Evolutionary conservation across 1,140 invertebrate genomes (phyloP), one percentile per base, ranked within the genome.

Genomic region (Zaprionus nigranus): DNA sequence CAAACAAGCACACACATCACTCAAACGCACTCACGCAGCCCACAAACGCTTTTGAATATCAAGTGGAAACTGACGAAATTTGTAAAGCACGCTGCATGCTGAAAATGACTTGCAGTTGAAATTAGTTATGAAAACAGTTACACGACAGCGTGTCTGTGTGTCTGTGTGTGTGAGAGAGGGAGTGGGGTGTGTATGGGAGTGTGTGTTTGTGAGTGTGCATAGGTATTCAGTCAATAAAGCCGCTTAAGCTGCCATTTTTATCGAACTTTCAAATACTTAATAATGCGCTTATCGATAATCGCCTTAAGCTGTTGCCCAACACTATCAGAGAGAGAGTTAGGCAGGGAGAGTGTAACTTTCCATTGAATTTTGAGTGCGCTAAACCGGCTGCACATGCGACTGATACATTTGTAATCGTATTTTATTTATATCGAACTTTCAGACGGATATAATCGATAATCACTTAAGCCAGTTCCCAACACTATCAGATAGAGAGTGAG

Each of bases 261-360:
- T 26, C 15, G 24, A 15, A 24, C 30, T 36, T 57, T 34, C 28
- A 43, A 60, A 26, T 38, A 60, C 43, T 67, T 66, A 67, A 60
- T 26, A 60, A 24, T n/a, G 22, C 56, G 64, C 59, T 60, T 67
- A 73, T 69, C 57, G 36, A 68, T 68, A 74, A 74, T 58, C 71
- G 57, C 36, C 36, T 74, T 68, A 36, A 60, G 49, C 66, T 60
- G 62, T 40, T 66, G 34, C 34, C 9, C 46, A 24, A 24, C 46
- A 22, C 15, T 36, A 11, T 0, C 36, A 38, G 36, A 7, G 36
- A 38, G 34, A 36, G 34, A 4, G 30, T 1, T 0, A 11, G 30
- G 3, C 2, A 9, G 9, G 30, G 9, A 34, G 30, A 11, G 30
- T 34, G 30, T 3, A 34, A 34, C 30, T 11, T 11, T 34, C 30